Evolutionary conservation across 2,113 vertebrate species (phyloP).

Genomic region (Labeo rohita): DNA sequence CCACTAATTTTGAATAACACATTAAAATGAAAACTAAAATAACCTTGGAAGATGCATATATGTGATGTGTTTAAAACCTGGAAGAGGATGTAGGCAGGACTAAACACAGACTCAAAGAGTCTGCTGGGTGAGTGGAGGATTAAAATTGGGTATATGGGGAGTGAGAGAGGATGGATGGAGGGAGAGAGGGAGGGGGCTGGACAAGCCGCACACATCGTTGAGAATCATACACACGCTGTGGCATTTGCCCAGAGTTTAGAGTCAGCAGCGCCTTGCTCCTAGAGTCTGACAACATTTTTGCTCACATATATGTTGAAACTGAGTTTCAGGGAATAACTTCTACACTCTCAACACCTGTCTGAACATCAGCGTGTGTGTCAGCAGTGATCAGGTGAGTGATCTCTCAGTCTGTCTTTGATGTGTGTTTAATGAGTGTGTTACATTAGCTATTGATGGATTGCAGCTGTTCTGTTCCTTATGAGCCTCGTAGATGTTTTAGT

Average conservation of each 20-base stretch:
- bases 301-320: neutral
- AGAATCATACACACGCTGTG: neutral
- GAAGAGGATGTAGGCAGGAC: neutral
- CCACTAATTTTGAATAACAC: neutral
- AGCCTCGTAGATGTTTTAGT: neutral
- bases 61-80: neutral
- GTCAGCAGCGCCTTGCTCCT: neutral
- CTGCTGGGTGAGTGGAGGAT: conserved; percentile 17
- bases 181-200: too few relatives aligned
- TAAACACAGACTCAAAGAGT: conserved; percentile 1
- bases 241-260: neutral
- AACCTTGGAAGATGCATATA: neutral
- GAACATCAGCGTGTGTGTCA: neutral
- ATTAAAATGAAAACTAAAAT: neutral
- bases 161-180: neutral
- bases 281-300: neutral
- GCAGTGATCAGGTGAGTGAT: conserved; percentile 50
- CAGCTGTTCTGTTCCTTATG: neutral
- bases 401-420: neutral
- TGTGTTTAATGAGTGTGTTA: neutral
- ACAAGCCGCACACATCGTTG: conserved; percentile 1
- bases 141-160: conserved; percentile 32
- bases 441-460: neutral
- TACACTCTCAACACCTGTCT: neutral
- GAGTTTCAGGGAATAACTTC: conserved; percentile 20